Conservation (phyloP, 2,888 invertebrate species). For the Meiosimyza decipiens region DNA sequence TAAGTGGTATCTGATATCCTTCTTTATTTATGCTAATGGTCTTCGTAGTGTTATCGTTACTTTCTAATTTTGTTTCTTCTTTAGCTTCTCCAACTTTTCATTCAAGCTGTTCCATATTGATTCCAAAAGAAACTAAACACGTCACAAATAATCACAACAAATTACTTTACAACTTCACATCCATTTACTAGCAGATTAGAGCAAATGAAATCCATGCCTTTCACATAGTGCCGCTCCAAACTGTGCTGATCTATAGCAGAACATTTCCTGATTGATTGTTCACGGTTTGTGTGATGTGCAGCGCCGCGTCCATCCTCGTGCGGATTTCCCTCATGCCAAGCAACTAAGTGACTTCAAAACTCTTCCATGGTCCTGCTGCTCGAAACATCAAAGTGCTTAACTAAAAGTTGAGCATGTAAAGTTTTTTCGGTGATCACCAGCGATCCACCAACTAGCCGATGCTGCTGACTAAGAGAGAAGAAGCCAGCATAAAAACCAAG, state of each 20-base stretch:
- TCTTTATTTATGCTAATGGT: no score
- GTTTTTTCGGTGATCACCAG: no score
- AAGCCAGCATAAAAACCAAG: not conserved
- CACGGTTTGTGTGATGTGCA: slow-evolving; percentile 27
- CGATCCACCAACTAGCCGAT: no score
- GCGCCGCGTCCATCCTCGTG: not conserved
- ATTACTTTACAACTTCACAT: slow-evolving; percentile 22
- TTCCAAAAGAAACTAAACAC: not conserved
- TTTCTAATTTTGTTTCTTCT: no score
- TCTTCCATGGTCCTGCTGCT: not conserved
- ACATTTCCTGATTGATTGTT: slow-evolving; percentile 34
- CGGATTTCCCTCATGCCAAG: not conserved
- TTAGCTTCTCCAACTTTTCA: no score
- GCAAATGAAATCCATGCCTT: not conserved
- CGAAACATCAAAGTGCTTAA: slow-evolving; percentile 7
- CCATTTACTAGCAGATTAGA: not conserved
- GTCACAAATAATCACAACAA: slow-evolving; percentile 34
- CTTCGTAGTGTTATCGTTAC: no score
- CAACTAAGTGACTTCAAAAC: slow-evolving; percentile 24
- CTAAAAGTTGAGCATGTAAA: not conserved
- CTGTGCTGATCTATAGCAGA: slow-evolving; percentile 27
- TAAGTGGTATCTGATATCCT: no score
- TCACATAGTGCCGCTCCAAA: slow-evolving; percentile 1
- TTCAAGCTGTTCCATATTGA: no score
- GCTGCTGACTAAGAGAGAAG: no score